Percentiles rank a stretch among this genome's conserved stretches.
phyloP scores from a whole-genome alignment of 2,888 invertebrate species.

The Sialis lutaria region DNA sequence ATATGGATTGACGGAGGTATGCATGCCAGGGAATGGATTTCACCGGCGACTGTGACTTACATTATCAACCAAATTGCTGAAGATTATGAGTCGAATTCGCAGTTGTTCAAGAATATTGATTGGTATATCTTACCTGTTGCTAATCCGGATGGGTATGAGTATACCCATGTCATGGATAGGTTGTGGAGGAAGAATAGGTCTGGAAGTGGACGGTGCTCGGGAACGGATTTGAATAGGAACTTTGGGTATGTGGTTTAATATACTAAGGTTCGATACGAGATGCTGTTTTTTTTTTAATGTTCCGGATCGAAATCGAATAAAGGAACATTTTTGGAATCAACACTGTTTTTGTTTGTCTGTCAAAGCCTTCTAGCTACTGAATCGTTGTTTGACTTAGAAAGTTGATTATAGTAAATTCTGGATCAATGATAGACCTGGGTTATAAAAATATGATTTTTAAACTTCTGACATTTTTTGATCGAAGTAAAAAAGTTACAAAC shows the following conservation, averaged over 20 bases:
- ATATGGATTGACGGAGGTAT: conserved; percentile 45
- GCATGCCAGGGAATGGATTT: conserved; percentile 84
- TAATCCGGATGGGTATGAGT: conserved; percentile 81
- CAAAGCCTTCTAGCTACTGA: too few species aligned
- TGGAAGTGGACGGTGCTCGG: conserved; percentile 44
- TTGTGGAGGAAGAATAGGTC: conserved; percentile 69
- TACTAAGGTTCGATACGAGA: too few species aligned
- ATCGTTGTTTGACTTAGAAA: too few species aligned
- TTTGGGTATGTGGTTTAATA: conserved; percentile 35
- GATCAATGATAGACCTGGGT: too few species aligned
- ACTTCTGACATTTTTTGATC: too few species aligned
- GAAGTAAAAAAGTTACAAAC: too few species aligned
- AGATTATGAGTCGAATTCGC: conserved; percentile 44
- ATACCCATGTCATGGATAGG: conserved; percentile 61
- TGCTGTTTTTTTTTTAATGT: too few species aligned
- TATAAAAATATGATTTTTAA: too few species aligned
- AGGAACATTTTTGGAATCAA: too few species aligned
- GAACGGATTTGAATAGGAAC: conserved; percentile 74
- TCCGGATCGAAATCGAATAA: too few species aligned
- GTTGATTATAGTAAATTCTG: too few species aligned
- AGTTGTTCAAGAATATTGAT: conserved; percentile 58
- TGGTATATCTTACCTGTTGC: conserved; percentile 63
- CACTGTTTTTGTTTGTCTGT: too few species aligned
- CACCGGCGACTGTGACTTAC: conserved; percentile 60
- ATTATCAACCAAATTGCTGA: conserved; percentile 52